Conservation (phyloP, 2,888 invertebrate species). For the Cephus pulcher region DNA sequence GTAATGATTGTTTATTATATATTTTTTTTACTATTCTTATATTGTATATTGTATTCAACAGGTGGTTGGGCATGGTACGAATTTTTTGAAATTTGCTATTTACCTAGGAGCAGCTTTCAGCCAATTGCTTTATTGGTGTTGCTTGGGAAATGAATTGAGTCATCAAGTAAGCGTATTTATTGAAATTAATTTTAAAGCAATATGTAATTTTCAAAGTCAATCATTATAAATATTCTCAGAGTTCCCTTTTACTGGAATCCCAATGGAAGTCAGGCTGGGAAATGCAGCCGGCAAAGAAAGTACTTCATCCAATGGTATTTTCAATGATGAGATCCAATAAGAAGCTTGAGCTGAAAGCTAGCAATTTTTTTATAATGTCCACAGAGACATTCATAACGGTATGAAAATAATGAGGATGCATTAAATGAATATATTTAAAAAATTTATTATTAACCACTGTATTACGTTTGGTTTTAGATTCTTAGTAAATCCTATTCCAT, state of each 20-base stretch:
- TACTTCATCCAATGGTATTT: conserved; percentile 30
- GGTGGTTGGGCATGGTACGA: conserved; percentile 44
- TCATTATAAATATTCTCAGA: background rate
- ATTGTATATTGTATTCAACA: conserved; percentile 14
- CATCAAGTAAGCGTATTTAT: conserved; percentile 35
- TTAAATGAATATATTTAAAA: background rate
- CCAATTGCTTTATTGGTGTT: conserved; percentile 49
- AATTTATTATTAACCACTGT: background rate
- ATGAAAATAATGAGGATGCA: background rate
- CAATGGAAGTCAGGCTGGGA: conserved; percentile 51
- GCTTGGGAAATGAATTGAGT: conserved; percentile 49
- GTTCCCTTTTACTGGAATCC: conserved; percentile 19
- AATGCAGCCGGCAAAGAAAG: conserved; percentile 21
- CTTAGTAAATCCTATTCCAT: conserved; percentile 46
- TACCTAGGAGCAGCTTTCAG: conserved; percentile 45
- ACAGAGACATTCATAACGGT: conserved; percentile 46
- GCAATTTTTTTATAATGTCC: conserved; percentile 44
- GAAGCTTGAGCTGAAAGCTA: conserved; percentile 41
- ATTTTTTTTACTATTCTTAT: background rate
- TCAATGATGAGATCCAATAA: conserved; percentile 39
- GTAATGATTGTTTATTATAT: conserved; percentile 25
- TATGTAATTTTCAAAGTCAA: background rate
- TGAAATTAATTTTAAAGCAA: background rate
- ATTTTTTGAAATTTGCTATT: conserved; percentile 41
- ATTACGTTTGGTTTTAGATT: conserved; percentile 34